Evolutionary conservation across 2,113 vertebrate species (phyloP), one percentile per base, ranked within the genome.

Genomic region (Mellivora capensis): DNA sequence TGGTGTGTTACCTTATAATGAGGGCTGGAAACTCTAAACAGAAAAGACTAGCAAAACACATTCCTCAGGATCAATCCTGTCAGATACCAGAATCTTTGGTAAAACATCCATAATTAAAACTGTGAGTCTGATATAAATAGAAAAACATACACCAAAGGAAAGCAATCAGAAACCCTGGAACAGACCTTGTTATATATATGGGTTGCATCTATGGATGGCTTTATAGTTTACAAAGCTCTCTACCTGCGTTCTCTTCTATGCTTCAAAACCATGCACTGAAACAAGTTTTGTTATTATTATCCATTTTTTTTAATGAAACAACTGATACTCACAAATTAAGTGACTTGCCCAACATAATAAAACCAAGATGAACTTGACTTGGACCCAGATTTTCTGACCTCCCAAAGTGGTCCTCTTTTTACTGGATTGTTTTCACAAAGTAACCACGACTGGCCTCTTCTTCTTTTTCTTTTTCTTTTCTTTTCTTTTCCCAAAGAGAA

Each of bases 141-240:
- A 91, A 97, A 95, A 72, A 88, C 61, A 91, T 79, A 80, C 90
- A 93, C 4, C 23, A 81, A 72, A 94, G 17, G 25, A 87, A 89
- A 93, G 18, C n/a, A 87, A 72, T 76, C 44, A 76, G 87, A 81
- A 59, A 37, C 42, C 11, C 39, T 62, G 23, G 49, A 84, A 81
- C 3, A 52, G 27, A 79, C 7, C 13, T 49, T 82, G 4, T 62
- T 67, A 39, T 49, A 31, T 6, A 7, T 11, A 14, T 27, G 20
- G 25, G 27, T 88, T 54, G 59, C 44, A 47, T 87, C 72, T 91
- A 59, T 17, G 85, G 82, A 91, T 34, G 25, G 31, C n/a, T 77
- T 71, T 74, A 39, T 7, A 77, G 12, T 77, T 96, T 94, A 57
- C 23, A n/a, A 47, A 81, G 47, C 57, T 79, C 88, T 91, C 77